A percentile compares a stretch with the other conserved stretches of the same genome.
phyloP scores from a whole-genome alignment of 2,113 vertebrate genomes.

The Panthera leo region DNA sequence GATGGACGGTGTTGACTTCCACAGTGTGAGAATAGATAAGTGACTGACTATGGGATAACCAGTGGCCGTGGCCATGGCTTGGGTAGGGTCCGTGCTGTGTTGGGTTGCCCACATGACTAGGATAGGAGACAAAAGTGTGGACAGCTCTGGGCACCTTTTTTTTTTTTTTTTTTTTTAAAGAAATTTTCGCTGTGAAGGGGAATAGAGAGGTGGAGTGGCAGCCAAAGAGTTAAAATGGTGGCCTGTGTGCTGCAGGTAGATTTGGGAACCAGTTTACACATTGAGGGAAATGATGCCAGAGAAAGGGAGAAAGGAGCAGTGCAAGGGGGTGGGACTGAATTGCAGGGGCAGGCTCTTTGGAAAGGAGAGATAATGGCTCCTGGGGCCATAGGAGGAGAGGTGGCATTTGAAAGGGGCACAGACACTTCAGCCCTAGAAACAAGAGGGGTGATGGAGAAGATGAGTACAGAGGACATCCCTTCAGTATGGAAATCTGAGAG shows the following conservation, averaged over 20 bases:
- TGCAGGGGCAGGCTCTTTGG: background rate
- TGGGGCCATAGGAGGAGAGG: background rate
- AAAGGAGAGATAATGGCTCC: background rate
- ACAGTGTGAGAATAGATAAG: background rate
- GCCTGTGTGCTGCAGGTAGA: background rate
- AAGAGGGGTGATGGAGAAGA: background rate
- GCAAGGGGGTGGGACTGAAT: background rate
- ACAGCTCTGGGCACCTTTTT: background rate
- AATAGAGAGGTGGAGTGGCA: background rate
- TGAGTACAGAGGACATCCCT: background rate
- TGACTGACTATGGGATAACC: background rate
- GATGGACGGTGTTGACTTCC: background rate
- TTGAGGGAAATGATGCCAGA: background rate
- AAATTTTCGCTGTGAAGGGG: background rate
- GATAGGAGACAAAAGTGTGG: background rate
- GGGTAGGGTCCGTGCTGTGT: fast-evolving
- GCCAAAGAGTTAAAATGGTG: background rate
- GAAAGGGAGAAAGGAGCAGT: background rate
- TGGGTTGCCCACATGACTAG: background rate
- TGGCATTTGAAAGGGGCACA: background rate
- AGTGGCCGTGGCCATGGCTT: background rate
- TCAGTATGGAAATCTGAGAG: background rate
- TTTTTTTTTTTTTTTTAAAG: background rate
- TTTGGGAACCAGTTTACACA: background rate
- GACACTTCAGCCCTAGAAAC: background rate